These are phyloP conservation scores for Tetanocera ferruginea DNA, from an alignment of 2,888 invertebrate species.

Conservation along the genomic window DNA sequence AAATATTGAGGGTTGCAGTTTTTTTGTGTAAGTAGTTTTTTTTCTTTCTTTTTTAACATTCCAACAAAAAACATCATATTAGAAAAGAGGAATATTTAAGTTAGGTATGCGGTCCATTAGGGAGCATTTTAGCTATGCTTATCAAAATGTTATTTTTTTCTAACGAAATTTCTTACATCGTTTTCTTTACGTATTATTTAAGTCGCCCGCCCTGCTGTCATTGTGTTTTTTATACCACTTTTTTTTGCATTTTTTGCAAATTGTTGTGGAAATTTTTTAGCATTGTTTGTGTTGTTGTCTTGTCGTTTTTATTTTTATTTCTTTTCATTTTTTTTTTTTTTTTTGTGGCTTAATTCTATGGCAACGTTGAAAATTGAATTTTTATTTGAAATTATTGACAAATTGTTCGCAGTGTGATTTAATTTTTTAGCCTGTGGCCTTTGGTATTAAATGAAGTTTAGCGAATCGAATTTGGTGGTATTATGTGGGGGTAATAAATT, in stretches of 20 bases:
- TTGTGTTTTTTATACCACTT: not conserved
- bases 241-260: not conserved
- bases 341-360: not conserved
- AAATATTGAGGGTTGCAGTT: constrained; percentile 24
- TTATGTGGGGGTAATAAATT: not conserved
- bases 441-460: constrained; percentile 11
- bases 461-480: constrained; percentile 12
- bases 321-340: too few relatives aligned
- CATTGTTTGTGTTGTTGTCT: not conserved
- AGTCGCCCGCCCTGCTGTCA: not conserved
- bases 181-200: not conserved
- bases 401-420: constrained; percentile 31
- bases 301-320: too few relatives aligned
- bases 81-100: not conserved
- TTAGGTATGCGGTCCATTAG: constrained; percentile 16
- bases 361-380: constrained; percentile 26
- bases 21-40: not conserved
- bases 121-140: constrained; percentile 11
- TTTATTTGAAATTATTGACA: constrained; percentile 34
- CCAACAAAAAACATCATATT: not conserved
- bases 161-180: not conserved
- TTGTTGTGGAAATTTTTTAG: not conserved
- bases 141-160: constrained; percentile 10
- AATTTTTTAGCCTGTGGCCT: constrained; percentile 34
- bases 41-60: not conserved